Evolutionary conservation across 2,113 vertebrate species (phyloP), one percentile per base, ranked within the genome.

Genomic region (Hirundichthys speculiger): DNA sequence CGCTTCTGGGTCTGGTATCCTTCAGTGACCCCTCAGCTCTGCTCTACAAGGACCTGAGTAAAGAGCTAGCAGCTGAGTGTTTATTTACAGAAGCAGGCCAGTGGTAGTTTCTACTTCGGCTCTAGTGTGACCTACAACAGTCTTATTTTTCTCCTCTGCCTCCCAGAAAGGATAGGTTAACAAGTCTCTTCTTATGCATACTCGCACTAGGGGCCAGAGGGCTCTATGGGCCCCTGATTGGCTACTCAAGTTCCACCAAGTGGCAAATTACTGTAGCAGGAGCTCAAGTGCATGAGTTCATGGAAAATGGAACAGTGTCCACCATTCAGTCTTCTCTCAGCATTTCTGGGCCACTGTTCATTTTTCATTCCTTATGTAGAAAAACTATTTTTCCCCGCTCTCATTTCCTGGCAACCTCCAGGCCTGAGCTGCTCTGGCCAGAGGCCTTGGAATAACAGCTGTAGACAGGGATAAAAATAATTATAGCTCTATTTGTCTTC

Each of bases 391-490:
- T 89, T 88, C 70, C 90, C 75, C 12, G 88, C 91, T 92, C 92
- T 86, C 79, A 86, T 92, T 91, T 90, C 91, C 92, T 93, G 94
- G 93, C 92, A 88, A 53, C 78, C 27, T 53, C 83, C 54, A 83
- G 69, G 78, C 51, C 90, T 73, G 40, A 79, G 22, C 56, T 79
- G 86, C 88, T 91, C 75, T 74, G 91, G 90, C 93, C 90, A 93
- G 90, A 88, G 89, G 89, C 86, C 86, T 92, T 66, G 71, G 70
- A 85, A 84, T 83, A 92, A 93, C 87, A 94, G 93, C 94, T 94
- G 93, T 91, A 93, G 92, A 90, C 91, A 65, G 75, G 90, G 93
- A 93, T 90, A 91, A 91, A 93, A 93, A 92, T 92, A 92, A 92
- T 92, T 87, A 93, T 85, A 83, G 80, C 90, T 91, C 90, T 86